Evolutionary conservation across 2,113 vertebrate genomes (phyloP).

Genomic region (Sitta europaea): DNA sequence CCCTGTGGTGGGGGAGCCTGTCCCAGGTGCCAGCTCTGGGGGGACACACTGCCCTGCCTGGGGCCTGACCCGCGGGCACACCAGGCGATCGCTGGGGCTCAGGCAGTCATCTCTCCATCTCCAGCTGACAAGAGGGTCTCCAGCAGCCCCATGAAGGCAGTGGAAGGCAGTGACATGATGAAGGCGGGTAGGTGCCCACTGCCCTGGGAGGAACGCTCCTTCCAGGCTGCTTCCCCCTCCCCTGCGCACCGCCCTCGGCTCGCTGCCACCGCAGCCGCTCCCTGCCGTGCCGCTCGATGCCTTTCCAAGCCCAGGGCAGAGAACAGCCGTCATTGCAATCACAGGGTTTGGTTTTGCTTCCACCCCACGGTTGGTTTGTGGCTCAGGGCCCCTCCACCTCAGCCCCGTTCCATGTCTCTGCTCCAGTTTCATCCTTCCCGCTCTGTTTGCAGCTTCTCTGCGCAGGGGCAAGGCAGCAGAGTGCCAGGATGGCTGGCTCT

Average conservation of each 20-base stretch:
- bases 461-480: rapidly evolving
- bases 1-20: rapidly evolving
- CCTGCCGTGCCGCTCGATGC: neutral
- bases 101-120: neutral
- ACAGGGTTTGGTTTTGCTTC: neutral
- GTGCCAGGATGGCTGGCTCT: neutral
- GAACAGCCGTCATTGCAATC: neutral
- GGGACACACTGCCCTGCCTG: neutral
- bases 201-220: neutral
- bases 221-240: neutral
- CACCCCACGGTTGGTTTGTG: rapidly evolving
- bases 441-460: neutral
- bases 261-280: neutral
- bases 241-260: neutral
- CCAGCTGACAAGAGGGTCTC: conserved; percentile 70
- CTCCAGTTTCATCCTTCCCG: neutral
- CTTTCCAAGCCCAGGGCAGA: conserved; percentile 26
- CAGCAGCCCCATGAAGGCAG: conserved; percentile 69
- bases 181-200: conserved; percentile 75
- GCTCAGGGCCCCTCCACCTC: neutral
- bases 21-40: neutral
- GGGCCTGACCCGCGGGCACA: rapidly evolving
- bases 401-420: neutral
- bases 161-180: conserved; percentile 80
- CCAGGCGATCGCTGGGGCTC: rapidly evolving